Conservation (phyloP, 2,888 invertebrate species). For the Caenorhabditis sp. region DNA sequence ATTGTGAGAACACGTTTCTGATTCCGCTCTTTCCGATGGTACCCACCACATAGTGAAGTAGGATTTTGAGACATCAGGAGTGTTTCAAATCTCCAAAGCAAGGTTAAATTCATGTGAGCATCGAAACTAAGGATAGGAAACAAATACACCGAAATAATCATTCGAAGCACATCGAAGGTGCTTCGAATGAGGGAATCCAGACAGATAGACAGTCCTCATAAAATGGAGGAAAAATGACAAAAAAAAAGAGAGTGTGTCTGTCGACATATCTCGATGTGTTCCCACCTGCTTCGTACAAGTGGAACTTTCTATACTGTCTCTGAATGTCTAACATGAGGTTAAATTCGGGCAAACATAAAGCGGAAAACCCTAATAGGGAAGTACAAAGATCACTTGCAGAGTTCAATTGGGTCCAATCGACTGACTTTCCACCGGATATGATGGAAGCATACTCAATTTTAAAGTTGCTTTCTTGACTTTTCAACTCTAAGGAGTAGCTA, state of each 20-base stretch:
- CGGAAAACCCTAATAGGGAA: background rate
- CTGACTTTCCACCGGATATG: constrained; percentile 10
- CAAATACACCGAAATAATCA: no score
- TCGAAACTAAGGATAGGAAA: no score
- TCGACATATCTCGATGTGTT: constrained; percentile 42
- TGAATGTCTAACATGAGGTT: constrained; percentile 2
- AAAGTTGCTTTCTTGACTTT: background rate
- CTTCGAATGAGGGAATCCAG: constrained; percentile 5
- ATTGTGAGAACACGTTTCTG: no score
- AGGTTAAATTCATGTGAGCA: no score
- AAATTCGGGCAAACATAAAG: constrained; percentile 5
- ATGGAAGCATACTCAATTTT: background rate
- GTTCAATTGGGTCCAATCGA: constrained; percentile 13
- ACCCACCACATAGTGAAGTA: no score
- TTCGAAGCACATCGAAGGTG: no score
- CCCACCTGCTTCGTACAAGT: constrained; percentile 41
- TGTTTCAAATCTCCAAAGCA: no score
- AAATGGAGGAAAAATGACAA: background rate
- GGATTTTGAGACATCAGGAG: no score
- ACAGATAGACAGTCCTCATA: constrained; percentile 19
- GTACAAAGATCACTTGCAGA: constrained; percentile 26
- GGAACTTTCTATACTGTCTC: constrained; percentile 30
- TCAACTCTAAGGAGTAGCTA: no score
- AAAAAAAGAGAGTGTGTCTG: constrained; percentile 11
- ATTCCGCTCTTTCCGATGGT: no score